These are phyloP conservation scores for Petrolisthes manimaculis DNA, from an alignment of 2,888 invertebrate genomes.

Conservation along the genomic window DNA sequence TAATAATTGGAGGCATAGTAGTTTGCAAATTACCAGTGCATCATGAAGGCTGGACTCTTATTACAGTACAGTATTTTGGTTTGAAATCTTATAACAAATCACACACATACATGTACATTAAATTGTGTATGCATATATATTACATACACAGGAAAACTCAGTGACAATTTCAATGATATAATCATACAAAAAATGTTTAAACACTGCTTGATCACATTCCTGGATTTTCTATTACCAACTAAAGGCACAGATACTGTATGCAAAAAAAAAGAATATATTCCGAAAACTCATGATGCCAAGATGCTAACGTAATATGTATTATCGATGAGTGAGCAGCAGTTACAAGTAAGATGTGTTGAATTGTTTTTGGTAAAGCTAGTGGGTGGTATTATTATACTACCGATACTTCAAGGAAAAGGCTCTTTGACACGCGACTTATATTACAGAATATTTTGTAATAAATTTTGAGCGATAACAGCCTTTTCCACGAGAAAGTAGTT, in stretches of 20 bases:
- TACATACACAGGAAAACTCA: too few species aligned
- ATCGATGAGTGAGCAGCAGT: slow-evolving; percentile 25
- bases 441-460: too few species aligned
- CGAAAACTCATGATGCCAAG: slow-evolving; percentile 53
- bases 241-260: slow-evolving; percentile 38
- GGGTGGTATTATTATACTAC: too few species aligned
- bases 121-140: not conserved
- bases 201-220: too few species aligned
- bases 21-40: slow-evolving; percentile 47
- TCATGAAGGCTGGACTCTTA: slow-evolving; percentile 28
- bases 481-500: too few species aligned
- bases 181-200: too few species aligned
- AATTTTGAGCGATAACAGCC: too few species aligned
- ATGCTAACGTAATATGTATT: slow-evolving; percentile 21
- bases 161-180: too few species aligned
- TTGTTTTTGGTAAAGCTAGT: slow-evolving; percentile 1
- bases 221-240: slow-evolving; percentile 6
- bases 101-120: too few species aligned
- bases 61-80: not conserved
- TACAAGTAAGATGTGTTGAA: slow-evolving; percentile 35
- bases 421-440: too few species aligned
- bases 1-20: not conserved
- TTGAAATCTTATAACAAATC: not conserved
- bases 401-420: too few species aligned
- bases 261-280: slow-evolving; percentile 25